phyloP scores from a whole-genome alignment of 2,888 invertebrate genomes.

The Lasioglossum villosulum region DNA sequence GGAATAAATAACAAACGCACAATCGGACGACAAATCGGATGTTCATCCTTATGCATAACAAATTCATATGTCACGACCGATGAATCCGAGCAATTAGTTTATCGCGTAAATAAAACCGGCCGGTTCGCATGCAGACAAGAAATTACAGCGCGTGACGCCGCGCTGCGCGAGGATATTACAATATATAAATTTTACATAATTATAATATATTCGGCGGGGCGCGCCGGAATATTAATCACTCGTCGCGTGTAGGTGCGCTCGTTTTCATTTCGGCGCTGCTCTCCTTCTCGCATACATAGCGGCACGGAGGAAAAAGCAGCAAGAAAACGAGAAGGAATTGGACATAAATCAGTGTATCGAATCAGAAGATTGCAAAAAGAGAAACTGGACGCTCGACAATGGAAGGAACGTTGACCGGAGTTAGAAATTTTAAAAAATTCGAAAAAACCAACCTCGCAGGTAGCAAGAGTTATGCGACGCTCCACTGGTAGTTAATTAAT shows the following conservation, averaged over 20 bases:
- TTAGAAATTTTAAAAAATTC: not conserved
- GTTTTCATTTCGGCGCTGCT: not conserved
- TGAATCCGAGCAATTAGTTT: constrained; percentile 54
- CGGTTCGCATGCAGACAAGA: not conserved
- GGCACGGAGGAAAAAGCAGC: not conserved
- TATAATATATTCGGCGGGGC: not conserved
- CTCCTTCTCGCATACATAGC: not conserved
- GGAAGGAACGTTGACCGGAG: not conserved
- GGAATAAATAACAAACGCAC: constrained; percentile 41
- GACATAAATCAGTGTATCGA: not conserved
- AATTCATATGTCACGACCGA: constrained; percentile 47
- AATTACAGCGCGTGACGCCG: not conserved
- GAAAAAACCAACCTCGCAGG: not conserved
- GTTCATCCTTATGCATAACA: constrained; percentile 50
- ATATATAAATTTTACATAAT: constrained; percentile 18
- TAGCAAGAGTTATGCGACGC: not conserved
- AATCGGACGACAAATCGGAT: constrained; percentile 46
- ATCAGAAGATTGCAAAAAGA: constrained; percentile 5
- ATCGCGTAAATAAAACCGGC: constrained; percentile 33
- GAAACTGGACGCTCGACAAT: not conserved
- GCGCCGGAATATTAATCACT: not conserved
- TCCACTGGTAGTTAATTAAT: not conserved
- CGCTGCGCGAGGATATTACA: not conserved
- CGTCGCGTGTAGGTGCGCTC: not conserved
- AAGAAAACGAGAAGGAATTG: not conserved